Percentiles rank a stretch among this genome's conserved stretches.
Conservation (phyloP, 2,797 vertebrate species). For the Alfaro cultratus region DNA sequence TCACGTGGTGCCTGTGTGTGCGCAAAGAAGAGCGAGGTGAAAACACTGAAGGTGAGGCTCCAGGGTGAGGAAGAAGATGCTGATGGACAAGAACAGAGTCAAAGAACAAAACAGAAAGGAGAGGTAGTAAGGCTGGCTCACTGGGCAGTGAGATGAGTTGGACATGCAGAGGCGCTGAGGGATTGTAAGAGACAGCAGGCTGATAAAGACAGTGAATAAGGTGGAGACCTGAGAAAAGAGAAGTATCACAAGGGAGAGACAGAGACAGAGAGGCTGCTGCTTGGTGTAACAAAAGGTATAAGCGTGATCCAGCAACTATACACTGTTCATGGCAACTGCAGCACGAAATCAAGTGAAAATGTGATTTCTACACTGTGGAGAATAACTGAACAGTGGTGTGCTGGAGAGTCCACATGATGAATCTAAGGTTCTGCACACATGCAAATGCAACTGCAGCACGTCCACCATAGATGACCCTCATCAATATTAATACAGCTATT, state of each 20-base stretch:
- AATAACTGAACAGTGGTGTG: constrained; percentile 7
- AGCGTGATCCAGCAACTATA: constrained; percentile 18
- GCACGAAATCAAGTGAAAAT: constrained; percentile 43
- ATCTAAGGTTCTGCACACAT: neutral
- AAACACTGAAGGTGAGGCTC: constrained; percentile 49
- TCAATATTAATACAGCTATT: constrained; percentile 82
- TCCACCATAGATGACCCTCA: constrained; percentile 64
- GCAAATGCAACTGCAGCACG: constrained; percentile 37
- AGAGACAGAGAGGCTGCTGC: constrained; percentile 29
- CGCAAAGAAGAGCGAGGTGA: constrained; percentile 42
- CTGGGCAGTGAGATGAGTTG: constrained; percentile 29
- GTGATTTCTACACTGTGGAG: constrained; percentile 4
- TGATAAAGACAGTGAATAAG: constrained; percentile 16
- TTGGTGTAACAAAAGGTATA: constrained; percentile 8
- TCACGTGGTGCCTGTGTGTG: constrained; percentile 13
- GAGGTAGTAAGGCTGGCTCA: neutral
- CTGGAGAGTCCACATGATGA: neutral
- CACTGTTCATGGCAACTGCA: constrained; percentile 17
- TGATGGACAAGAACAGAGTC: constrained; percentile 45
- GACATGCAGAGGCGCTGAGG: constrained; percentile 27
- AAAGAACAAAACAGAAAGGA: constrained; percentile 16
- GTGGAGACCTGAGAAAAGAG: constrained; percentile 1
- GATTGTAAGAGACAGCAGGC: constrained; percentile 28
- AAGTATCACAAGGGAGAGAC: constrained; percentile 12
- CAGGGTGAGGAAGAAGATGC: constrained; percentile 47